Evolutionary conservation across 2,113 vertebrate species (phyloP), one percentile per base, ranked within the genome.

Genomic region (Hippocampus zosterae): DNA sequence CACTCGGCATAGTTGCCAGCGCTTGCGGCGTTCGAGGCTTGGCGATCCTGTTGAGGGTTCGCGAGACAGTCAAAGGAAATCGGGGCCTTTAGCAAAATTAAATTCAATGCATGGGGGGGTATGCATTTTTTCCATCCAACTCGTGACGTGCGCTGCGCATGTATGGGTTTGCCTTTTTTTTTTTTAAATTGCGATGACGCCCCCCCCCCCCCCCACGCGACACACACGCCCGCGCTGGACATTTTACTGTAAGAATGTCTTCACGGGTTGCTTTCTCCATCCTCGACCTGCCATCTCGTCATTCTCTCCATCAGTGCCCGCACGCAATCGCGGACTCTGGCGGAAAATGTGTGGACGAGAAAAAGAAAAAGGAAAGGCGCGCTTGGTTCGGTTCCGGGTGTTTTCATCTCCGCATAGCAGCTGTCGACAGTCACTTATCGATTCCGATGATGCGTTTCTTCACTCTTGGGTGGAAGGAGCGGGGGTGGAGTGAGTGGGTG

Each of bases 381-480:
- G 70, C 27, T 70, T 44, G 64, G 67, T 76, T 66, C 69, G n/a
- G 53, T 81, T 68, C 67, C 74, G 21, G 62, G 44, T 60, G 70
- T 46, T 72, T 70, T 60, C 65, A 72, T 75, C 68, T 70, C 72
- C 63, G 63, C 72, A 56, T 52, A 69, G 71, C 74, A 74, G 79
- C 85, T 78, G 71, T 68, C 69, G 75, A 80, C 78, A 53, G 67
- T 81, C 83, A 78, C 76, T 84, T 79, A 85, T 83, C 78, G 81
- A 84, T 79, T 81, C 77, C 81, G 84, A 69, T 72, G 76, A 83
- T 83, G 76, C 71, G 73, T 78, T 78, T 85, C 77, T 80, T 68
- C 76, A 74, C 79, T 71, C 57, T 52, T 57, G 77, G 74, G 66
- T 64, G 23, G 29, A 29, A 23, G 57, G 19, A 33, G 29, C 1